phyloP scores from a whole-genome alignment of 2,113 vertebrate genomes.

The Copsychus sechellarum region DNA sequence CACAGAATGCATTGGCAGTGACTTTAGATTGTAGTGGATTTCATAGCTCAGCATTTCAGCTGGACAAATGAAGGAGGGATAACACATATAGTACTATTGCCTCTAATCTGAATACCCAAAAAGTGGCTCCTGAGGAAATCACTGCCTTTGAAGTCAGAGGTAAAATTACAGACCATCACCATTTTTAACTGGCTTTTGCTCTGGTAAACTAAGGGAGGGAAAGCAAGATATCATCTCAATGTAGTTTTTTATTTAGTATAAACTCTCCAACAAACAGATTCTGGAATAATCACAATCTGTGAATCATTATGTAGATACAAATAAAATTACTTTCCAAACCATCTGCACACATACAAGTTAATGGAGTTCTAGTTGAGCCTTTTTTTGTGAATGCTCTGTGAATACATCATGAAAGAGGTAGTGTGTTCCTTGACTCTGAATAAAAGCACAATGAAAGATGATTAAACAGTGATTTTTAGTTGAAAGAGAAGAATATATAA shows the following conservation, averaged over 20 bases:
- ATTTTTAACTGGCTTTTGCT: background rate
- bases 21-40: background rate
- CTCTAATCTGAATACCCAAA: background rate
- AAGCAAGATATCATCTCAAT: background rate
- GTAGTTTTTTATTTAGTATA: background rate
- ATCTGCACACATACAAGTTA: background rate
- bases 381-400: background rate
- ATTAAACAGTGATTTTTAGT: slow-evolving; percentile 5
- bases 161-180: background rate
- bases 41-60: background rate
- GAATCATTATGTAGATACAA: background rate
- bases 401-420: background rate
- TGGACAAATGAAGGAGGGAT: background rate
- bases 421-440: background rate
- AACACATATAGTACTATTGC: background rate
- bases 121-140: background rate
- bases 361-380: background rate
- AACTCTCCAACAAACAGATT: background rate
- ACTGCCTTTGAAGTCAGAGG: background rate
- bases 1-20: background rate
- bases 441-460: background rate
- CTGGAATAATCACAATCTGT: background rate
- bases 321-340: slow-evolving; percentile 9
- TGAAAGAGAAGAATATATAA: background rate
- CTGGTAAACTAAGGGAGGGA: background rate